phyloP scores from a whole-genome alignment of 2,888 invertebrate species.

The Polyommatus iphigenia region DNA sequence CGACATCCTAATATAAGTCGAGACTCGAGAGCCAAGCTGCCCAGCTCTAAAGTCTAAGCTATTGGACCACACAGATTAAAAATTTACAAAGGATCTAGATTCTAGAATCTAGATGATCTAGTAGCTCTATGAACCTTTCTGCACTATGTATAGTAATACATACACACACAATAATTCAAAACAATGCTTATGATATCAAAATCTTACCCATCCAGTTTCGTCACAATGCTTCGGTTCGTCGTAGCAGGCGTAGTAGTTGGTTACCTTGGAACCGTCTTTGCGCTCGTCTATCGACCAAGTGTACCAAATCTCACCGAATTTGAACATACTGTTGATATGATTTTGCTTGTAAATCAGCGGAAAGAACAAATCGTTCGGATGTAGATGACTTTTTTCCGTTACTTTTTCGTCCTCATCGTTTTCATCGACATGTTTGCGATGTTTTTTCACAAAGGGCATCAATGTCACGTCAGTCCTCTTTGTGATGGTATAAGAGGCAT shows the following conservation, averaged over 20 bases:
- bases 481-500: neutral
- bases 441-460: slow-evolving; percentile 58
- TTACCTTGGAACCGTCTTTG: slow-evolving; percentile 63
- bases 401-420: slow-evolving; percentile 53
- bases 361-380: slow-evolving; percentile 71
- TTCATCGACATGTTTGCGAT: slow-evolving; percentile 48
- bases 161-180: no score
- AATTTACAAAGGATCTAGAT: no score
- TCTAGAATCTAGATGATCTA: no score
- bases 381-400: slow-evolving; percentile 56
- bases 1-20: no score
- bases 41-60: no score
- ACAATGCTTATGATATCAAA: no score
- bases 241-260: slow-evolving; percentile 68
- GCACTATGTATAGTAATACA: no score
- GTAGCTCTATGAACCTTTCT: no score
- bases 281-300: slow-evolving; percentile 71
- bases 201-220: slow-evolving; percentile 70
- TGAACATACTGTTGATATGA: slow-evolving; percentile 73
- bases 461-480: slow-evolving; percentile 49
- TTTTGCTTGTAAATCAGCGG: slow-evolving; percentile 67
- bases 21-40: no score
- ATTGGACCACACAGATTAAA: no score
- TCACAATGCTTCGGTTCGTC: slow-evolving; percentile 73
- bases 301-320: slow-evolving; percentile 73